Conservation (phyloP, 1,140 invertebrate genomes). For the Pseudomyrmex dendroicus region DNA sequence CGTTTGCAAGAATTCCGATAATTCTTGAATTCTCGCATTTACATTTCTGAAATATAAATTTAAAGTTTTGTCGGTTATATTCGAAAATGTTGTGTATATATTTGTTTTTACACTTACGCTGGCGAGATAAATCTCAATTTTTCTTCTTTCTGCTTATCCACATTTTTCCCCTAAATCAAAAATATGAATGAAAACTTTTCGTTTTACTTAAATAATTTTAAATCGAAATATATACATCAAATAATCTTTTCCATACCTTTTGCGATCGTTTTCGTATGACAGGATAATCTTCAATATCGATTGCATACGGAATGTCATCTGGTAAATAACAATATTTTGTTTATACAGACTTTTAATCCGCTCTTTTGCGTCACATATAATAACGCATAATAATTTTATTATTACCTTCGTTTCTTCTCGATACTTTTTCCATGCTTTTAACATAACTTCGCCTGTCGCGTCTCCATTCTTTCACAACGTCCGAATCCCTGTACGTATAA, state of each 20-base stretch:
- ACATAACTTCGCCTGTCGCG: constrained; percentile 70
- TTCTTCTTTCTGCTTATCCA: neutral
- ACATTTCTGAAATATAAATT: constrained; percentile 69
- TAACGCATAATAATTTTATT: too few species aligned
- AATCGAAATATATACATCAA: constrained; percentile 29
- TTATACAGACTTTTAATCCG: neutral
- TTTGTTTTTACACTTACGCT: constrained; percentile 61
- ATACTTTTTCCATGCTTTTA: constrained; percentile 75
- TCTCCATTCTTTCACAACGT: constrained; percentile 75
- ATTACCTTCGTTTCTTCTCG: constrained; percentile 74
- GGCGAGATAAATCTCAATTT: constrained; percentile 44
- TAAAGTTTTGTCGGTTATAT: neutral
- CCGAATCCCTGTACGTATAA: constrained; percentile 69
- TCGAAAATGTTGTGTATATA: neutral
- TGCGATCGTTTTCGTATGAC: constrained; percentile 54
- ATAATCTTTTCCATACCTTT: constrained; percentile 55
- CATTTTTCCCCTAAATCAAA: constrained; percentile 34
- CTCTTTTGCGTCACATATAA: too few species aligned
- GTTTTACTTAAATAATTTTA: constrained; percentile 28
- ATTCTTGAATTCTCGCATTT: constrained; percentile 69
- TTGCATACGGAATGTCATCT: constrained; percentile 75
- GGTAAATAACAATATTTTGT: constrained; percentile 48
- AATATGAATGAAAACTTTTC: constrained; percentile 12
- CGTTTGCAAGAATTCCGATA: constrained; percentile 64
- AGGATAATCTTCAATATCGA: constrained; percentile 64